Percentiles rank a stretch among this genome's conserved stretches.
Conservation (phyloP, 2,113 vertebrate genomes). For the Dicentrarchus labrax region DNA sequence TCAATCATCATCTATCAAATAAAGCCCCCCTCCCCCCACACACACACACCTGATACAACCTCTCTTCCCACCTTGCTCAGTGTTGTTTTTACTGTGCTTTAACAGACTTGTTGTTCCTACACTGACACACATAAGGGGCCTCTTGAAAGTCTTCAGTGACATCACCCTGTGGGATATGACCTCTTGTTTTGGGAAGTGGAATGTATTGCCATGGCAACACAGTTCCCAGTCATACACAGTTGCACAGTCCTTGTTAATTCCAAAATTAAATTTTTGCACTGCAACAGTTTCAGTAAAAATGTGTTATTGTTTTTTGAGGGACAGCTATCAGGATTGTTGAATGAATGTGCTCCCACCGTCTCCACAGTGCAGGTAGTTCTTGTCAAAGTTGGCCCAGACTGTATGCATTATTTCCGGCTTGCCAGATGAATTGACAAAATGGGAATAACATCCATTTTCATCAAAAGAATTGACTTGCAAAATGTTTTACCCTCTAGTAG, state of each 20-base stretch:
- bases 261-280: not conserved
- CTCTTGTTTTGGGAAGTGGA: slow-evolving; percentile 62
- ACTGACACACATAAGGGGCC: slow-evolving; percentile 26
- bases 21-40: too few relatives aligned
- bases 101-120: not conserved
- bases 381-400: slow-evolving; percentile 4
- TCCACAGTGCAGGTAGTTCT: slow-evolving; percentile 2
- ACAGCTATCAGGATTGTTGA: not conserved
- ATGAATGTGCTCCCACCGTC: not conserved
- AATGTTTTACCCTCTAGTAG: not conserved
- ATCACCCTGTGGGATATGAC: slow-evolving; percentile 60
- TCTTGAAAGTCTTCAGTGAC: slow-evolving; percentile 26
- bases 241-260: slow-evolving; percentile 6
- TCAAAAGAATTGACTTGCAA: not conserved
- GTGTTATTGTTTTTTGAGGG: not conserved
- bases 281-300: not conserved
- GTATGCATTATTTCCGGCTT: not conserved
- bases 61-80: not conserved
- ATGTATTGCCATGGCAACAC: slow-evolving; percentile 55
- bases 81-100: not conserved
- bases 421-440: slow-evolving; percentile 2
- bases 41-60: too few relatives aligned
- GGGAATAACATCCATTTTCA: not conserved
- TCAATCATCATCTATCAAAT: too few relatives aligned
- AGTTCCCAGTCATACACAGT: slow-evolving; percentile 17